Evolutionary conservation across 2,888 invertebrate genomes (phyloP).

Genomic region (Orchesellides sinensis): DNA sequence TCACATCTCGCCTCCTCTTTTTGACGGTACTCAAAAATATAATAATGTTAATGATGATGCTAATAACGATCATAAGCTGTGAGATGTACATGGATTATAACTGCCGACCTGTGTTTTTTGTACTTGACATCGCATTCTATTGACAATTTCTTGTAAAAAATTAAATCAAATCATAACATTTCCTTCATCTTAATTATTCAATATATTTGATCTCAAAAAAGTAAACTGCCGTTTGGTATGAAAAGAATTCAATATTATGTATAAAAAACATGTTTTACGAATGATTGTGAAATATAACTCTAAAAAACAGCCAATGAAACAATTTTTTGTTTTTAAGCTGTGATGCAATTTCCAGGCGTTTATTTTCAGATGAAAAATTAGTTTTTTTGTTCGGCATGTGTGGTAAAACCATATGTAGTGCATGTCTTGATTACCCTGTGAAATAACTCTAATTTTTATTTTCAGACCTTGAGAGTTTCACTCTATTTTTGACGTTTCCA

Average conservation of each 20-base stretch:
- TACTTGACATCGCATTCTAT: not conserved
- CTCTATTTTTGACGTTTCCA: conserved; percentile 5
- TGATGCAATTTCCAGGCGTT: not conserved
- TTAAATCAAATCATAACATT: too few relatives aligned
- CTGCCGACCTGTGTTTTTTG: too few relatives aligned
- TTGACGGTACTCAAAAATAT: conserved; percentile 27
- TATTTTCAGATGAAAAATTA: conserved; percentile 45
- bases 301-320: not conserved
- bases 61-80: not conserved
- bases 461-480: not conserved
- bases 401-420: conserved; percentile 31
- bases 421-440: conserved; percentile 55
- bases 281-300: not conserved
- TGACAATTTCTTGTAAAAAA: not conserved
- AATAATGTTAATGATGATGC: conserved; percentile 7
- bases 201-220: not conserved
- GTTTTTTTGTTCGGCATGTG: conserved; percentile 35
- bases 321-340: not conserved
- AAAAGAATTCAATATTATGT: not conserved
- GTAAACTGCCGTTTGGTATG: not conserved
- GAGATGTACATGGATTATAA: too few relatives aligned
- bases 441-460: conserved; percentile 32
- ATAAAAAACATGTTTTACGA: not conserved
- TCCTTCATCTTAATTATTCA: too few relatives aligned
- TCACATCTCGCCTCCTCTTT: conserved; percentile 58